phyloP scores from a whole-genome alignment of 2,888 invertebrate genomes.

The Anthophora plumipes region DNA sequence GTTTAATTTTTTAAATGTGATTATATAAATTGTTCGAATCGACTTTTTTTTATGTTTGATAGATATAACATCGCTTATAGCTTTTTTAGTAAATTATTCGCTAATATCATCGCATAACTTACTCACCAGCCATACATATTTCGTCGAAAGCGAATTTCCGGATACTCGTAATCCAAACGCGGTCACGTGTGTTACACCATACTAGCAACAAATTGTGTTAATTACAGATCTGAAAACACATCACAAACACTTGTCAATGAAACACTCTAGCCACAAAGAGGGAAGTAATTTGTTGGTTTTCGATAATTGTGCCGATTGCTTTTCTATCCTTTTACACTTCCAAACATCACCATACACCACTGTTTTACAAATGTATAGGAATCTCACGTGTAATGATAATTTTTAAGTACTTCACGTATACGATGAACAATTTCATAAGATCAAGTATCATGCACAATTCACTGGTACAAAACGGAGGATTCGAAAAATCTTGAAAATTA shows the following conservation, averaged over 20 bases:
- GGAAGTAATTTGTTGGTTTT: not conserved
- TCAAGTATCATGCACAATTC: not conserved
- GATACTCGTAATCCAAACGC: conserved; percentile 50
- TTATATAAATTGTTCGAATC: too few species aligned
- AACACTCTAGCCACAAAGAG: conserved; percentile 15
- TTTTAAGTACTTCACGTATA: not conserved
- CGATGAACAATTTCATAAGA: too few species aligned
- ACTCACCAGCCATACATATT: conserved; percentile 71
- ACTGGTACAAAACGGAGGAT: not conserved
- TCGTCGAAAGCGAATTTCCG: conserved; percentile 28
- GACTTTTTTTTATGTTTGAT: too few species aligned
- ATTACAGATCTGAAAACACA: conserved; percentile 39
- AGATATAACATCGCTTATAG: too few species aligned
- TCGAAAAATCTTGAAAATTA: not conserved
- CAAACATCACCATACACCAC: not conserved
- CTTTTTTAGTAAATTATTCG: too few species aligned
- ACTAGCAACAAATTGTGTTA: conserved; percentile 29
- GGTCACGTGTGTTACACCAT: conserved; percentile 31
- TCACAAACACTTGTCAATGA: conserved; percentile 39
- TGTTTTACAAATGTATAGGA: not conserved
- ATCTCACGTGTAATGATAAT: not conserved
- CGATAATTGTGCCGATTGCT: not conserved
- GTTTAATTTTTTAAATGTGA: too few species aligned
- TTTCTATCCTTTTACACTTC: not conserved
- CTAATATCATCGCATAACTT: too few species aligned